phyloP scores from a whole-genome alignment of 2,888 invertebrate species.

The Stratiomys singularior region DNA sequence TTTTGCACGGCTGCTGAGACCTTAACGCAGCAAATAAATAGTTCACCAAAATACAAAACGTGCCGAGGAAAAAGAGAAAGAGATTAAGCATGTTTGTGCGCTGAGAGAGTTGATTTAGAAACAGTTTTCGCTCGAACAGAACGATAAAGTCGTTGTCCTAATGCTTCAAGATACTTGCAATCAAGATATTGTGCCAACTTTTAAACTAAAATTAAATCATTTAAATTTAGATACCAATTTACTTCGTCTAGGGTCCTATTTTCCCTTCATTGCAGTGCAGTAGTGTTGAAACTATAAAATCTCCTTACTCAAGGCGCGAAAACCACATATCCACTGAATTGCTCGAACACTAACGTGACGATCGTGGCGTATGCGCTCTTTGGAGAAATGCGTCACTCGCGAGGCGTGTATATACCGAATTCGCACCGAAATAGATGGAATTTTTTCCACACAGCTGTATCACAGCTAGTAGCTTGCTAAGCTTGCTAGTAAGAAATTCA shows the following conservation, averaged over 20 bases:
- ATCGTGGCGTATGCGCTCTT: constrained; percentile 2
- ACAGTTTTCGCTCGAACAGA: too few species aligned
- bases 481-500: background rate
- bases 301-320: background rate
- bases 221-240: background rate
- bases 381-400: constrained; percentile 26
- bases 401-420: background rate
- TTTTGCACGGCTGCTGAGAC: too few species aligned
- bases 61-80: too few species aligned
- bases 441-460: constrained; percentile 1
- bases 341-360: background rate
- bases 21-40: too few species aligned
- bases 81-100: background rate
- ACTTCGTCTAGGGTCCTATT: background rate
- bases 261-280: background rate
- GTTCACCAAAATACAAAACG: too few species aligned
- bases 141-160: too few species aligned
- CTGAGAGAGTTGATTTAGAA: background rate
- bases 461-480: background rate
- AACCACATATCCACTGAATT: background rate
- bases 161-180: background rate
- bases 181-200: background rate
- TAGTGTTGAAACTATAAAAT: background rate
- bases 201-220: background rate
- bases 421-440: constrained; percentile 24